A percentile compares a stretch with the other conserved stretches of the same genome.
Evolutionary conservation across 2,888 invertebrate genomes (phyloP).

Genomic region (Calliphora vomitoria): DNA sequence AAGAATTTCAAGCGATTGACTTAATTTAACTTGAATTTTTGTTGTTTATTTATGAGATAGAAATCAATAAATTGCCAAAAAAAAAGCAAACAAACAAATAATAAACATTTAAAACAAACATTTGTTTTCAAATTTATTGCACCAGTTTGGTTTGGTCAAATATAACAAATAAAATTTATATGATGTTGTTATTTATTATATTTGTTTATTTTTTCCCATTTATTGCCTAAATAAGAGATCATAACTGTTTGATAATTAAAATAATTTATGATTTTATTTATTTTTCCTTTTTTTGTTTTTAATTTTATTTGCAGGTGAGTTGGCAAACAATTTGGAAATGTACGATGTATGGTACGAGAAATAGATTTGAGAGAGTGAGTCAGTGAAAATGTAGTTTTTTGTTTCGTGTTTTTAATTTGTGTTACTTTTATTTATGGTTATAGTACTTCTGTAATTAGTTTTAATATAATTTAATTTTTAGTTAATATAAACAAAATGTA

Average conservation of each 20-base stretch:
- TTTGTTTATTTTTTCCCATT: constrained; percentile 10
- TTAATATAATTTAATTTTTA: too few relatives aligned
- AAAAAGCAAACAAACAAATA: background rate
- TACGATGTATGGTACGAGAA: background rate
- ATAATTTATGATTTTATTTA: constrained; percentile 57
- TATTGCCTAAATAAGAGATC: constrained; percentile 58
- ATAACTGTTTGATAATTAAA: constrained; percentile 54
- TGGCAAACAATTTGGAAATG: constrained; percentile 43
- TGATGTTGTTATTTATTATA: constrained; percentile 39
- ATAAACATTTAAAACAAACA: constrained; percentile 26
- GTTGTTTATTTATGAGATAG: constrained; percentile 1
- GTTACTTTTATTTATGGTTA: constrained; percentile 15
- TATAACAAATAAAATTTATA: constrained; percentile 37
- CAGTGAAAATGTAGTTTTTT: constrained; percentile 4
- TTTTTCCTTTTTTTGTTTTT: constrained; percentile 28
- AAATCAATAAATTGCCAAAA: constrained; percentile 15
- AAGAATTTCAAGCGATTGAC: background rate
- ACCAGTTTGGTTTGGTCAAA: background rate
- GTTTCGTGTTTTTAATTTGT: background rate
- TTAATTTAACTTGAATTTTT: constrained; percentile 11
- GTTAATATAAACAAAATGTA: too few relatives aligned
- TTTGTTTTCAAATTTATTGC: constrained; percentile 37
- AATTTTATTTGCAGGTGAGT: constrained; percentile 66
- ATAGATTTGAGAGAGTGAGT: constrained; percentile 36
- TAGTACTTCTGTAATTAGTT: background rate